A percentile compares a stretch with the other conserved stretches of the same genome.
These are phyloP conservation scores for Sciurus carolinensis DNA, from an alignment of 2,797 vertebrate species.

Conservation along the genomic window DNA sequence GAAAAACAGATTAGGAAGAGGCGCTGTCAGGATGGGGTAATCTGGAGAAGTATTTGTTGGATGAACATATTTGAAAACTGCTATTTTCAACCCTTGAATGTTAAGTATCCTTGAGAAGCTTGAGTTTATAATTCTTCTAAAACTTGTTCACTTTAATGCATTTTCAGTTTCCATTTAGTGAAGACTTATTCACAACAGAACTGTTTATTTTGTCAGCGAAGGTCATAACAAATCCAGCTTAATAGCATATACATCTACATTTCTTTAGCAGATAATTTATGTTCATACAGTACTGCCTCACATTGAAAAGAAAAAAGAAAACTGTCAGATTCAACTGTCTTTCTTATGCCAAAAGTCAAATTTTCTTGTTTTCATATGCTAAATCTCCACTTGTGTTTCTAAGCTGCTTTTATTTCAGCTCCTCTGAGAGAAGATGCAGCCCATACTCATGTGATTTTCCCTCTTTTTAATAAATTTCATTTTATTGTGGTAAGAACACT, in stretches of 20 bases:
- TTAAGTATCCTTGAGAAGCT: neutral
- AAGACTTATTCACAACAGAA: slow-evolving; percentile 67
- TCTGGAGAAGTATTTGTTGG: neutral
- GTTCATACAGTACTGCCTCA: slow-evolving; percentile 21
- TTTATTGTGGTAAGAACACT: neutral
- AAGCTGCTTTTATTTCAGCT: slow-evolving; percentile 50
- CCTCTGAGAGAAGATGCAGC: neutral
- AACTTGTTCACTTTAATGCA: slow-evolving; percentile 1
- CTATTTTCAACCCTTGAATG: neutral
- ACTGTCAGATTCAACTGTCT: neutral
- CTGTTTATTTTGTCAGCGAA: slow-evolving; percentile 81
- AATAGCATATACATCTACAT: slow-evolving; percentile 70
- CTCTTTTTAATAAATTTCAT: neutral
- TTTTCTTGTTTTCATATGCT: slow-evolving; percentile 63
- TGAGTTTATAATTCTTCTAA: slow-evolving; percentile 57
- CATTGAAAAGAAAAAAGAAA: slow-evolving; percentile 13
- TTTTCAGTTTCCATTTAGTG: slow-evolving; percentile 62
- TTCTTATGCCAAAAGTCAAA: slow-evolving; percentile 45
- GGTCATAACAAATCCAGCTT: slow-evolving; percentile 81
- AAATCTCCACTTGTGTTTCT: neutral
- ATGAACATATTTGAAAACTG: neutral
- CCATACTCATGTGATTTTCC: neutral
- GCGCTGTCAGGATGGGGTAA: fast-evolving
- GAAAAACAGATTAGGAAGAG: neutral
- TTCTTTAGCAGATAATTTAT: slow-evolving; percentile 10